phyloP scores from a whole-genome alignment of 2,888 invertebrate genomes.

The Phaedon cochleariae region DNA sequence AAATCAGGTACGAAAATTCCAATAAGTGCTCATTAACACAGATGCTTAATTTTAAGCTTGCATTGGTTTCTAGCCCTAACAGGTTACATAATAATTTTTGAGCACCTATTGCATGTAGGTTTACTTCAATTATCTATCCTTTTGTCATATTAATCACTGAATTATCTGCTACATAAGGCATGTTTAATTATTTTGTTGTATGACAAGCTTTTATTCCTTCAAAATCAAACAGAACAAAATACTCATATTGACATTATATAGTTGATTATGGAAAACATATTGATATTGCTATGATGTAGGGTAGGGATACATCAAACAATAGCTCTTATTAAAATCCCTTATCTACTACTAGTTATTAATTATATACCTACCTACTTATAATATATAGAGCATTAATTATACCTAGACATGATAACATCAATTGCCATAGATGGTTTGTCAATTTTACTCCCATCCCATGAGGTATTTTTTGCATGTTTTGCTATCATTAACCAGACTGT shows the following conservation, averaged over 20 bases:
- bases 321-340: not conserved
- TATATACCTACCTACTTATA: not conserved
- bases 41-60: slow-evolving; percentile 9
- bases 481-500: not conserved
- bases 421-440: not conserved
- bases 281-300: no score
- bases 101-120: slow-evolving; percentile 7
- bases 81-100: slow-evolving; percentile 3
- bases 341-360: not conserved
- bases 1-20: slow-evolving; percentile 50
- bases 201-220: no score
- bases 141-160: no score
- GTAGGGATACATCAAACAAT: no score
- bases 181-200: no score
- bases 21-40: slow-evolving; percentile 36
- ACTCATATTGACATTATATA: no score
- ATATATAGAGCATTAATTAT: not conserved
- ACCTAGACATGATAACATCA: not conserved
- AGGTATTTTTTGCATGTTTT: not conserved
- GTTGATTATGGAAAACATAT: no score
- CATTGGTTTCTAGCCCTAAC: slow-evolving; percentile 13
- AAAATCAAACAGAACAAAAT: no score
- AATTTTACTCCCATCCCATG: no score
- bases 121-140: not conserved
- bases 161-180: no score